Evolutionary conservation across 2,888 invertebrate species (phyloP).

Genomic region (Hirtodrosophila confusa): DNA sequence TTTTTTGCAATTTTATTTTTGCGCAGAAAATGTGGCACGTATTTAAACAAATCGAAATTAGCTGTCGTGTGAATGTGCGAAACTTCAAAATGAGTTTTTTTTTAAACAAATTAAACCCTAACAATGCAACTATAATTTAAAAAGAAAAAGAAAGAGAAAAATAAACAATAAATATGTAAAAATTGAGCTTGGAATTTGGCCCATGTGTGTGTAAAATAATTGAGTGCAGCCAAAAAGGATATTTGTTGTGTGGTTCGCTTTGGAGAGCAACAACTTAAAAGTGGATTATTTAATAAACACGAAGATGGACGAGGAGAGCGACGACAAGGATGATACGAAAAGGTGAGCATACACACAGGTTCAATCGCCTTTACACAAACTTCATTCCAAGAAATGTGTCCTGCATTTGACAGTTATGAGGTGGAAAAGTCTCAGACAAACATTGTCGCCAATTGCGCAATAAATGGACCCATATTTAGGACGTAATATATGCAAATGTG

Average conservation of each 20-base stretch:
- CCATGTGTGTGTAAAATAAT: no score
- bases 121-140: no score
- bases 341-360: conserved; percentile 85
- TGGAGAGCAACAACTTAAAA: conserved; percentile 24
- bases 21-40: conserved; percentile 61
- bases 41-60: conserved; percentile 59
- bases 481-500: no score
- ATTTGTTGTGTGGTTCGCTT: not conserved
- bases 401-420: conserved; percentile 67
- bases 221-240: not conserved
- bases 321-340: conserved; percentile 93
- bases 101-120: not conserved
- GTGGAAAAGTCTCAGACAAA: conserved; percentile 20
- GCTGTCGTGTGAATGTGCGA: conserved; percentile 67
- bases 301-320: conserved; percentile 91
- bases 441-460: no score
- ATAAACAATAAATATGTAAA: no score
- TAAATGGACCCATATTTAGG: no score
- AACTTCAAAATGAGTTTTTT: conserved; percentile 2
- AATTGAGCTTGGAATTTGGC: no score
- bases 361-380: not conserved
- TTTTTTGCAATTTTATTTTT: not conserved
- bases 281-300: conserved; percentile 70
- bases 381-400: not conserved
- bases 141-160: no score